Evolutionary conservation across 1,140 invertebrate genomes (phyloP).

Genomic region (Heliconius hermathena): DNA sequence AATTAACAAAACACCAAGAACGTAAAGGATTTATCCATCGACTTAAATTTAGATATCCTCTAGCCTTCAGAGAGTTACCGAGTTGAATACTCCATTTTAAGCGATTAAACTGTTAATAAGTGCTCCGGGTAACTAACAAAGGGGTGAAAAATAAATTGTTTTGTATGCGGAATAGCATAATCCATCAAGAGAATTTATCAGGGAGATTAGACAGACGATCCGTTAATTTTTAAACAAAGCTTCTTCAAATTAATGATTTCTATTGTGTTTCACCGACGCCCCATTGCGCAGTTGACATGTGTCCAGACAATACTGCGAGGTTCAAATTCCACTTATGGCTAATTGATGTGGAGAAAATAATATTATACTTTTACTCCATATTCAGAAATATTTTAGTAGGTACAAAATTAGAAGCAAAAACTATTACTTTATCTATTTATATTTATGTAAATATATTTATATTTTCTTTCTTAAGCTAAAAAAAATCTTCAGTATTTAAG

Average conservation of each 20-base stretch:
- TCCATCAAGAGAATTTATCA: constrained; percentile 40
- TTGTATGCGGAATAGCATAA: constrained; percentile 41
- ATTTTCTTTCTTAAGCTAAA: no score
- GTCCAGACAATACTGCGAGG: neutral
- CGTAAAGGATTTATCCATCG: constrained; percentile 43
- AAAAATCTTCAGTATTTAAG: no score
- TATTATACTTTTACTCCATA: no score
- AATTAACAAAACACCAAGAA: constrained; percentile 45
- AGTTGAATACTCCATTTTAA: constrained; percentile 43
- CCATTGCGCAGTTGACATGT: neutral
- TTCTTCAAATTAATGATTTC: constrained; percentile 34
- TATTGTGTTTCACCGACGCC: neutral
- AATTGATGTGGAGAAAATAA: no score
- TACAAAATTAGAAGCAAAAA: no score
- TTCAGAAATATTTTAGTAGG: no score
- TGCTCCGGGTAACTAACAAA: constrained; percentile 45
- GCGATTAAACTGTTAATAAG: constrained; percentile 42
- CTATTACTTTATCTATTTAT: no score
- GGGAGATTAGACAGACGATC: constrained; percentile 23
- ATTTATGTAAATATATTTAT: no score
- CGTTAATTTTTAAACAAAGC: constrained; percentile 15
- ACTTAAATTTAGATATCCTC: constrained; percentile 40
- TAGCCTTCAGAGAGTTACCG: constrained; percentile 39
- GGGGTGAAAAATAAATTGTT: constrained; percentile 50
- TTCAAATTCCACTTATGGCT: no score